Base-by-base conservation (phyloP, 2,113 vertebrate species). In the Larimichthys polyactis region DNA sequence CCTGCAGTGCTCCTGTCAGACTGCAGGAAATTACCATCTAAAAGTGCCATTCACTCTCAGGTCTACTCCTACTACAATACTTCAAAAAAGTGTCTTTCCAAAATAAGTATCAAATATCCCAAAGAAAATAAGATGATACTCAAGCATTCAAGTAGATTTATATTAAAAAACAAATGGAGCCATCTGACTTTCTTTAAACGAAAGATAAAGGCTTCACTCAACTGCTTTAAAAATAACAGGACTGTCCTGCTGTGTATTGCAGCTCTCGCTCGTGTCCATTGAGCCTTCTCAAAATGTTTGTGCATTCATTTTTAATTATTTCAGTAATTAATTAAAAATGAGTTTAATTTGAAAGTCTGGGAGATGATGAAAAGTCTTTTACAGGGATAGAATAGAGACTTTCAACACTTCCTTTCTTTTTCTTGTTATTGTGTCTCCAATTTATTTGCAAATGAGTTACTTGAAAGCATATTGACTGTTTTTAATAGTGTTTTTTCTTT, bases 11-110 rank as follows among this genome's bases (percentile, higher is more conserved):
- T 70, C 77, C 36, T 81, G 48, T 59, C 79, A 70, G 46, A 44
- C 75, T 52, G 52, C 69, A 82, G 87, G 79, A 87, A 81, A 66
- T 80, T 22, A 64, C n/a, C 57, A 27, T 63, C 19, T 52, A 20
- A 12, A 55, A 60, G 54, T 55, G 64, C 54, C 55, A 64, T 66
- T 55, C 46, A 11, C 27, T 65, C 46, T 85, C 54, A 69, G 4
- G 54, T 52, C 16, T 51, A 16, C 52, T 78, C 49, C 48, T 22
- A n/a, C 58, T 22, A n/a, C 40, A 20, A 4, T 54, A 49, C 43
- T 32, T 70, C 19, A 70, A 57, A 66, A 17, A 16, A 48, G 4
- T 17, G 48, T 66, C 44, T 51, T 27, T 59, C 17, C 29, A 40
- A 70, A 75, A 68, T 46, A 49, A 19, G n/a, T 17, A 20, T 65